Evolutionary conservation across 2,113 vertebrate species (phyloP), one percentile per base, ranked within the genome.

Genomic region (Speoplatyrhinus poulsoni): DNA sequence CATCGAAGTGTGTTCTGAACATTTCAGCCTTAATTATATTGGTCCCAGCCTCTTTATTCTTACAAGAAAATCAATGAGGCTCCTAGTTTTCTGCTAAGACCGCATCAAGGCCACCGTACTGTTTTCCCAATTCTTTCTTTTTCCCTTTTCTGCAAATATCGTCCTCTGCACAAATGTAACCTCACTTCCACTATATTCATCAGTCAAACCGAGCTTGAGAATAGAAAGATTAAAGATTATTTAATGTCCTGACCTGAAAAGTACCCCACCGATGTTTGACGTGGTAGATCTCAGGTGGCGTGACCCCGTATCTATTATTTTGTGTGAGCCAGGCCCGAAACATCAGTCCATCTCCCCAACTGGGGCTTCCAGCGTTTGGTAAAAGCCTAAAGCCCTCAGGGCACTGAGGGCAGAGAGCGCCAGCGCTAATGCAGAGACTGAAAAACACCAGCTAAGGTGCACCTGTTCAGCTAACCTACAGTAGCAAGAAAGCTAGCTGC

Each of bases 21-120:
- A 87, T 62, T 85, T 85, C 84, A 82, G 81, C 50, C 80, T 81
- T 87, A 87, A 86, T 90, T 83, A 86, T 86, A 62, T 78, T 86
- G 83, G 78, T 19, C 74, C 58, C 36, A 70, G 80, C 50, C 61
- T 75, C 65, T 84, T 88, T 85, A 81, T 74, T 63, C 79, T 82
- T 79, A 70, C 81, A 78, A 75, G 82, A 77, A 72, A 90, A 87
- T 86, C 85, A 87, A 81, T 84, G 75, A 83, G 73, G 68, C 63
- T 79, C 66, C 36, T 41, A 5, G 36, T 81, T 88, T 82, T 82
- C 75, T 88, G 69, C 75, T 69, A 33, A 9, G 59, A 72, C 81
- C 77, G 67, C 77, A 75, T 54, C 79, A 85, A 85, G 84, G 72
- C 72, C 70, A 74, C 67, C 82, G 73, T 77, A 78, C 77, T 80